phyloP scores from a whole-genome alignment of 2,113 vertebrate genomes.

The Hippocampus abdominalis region DNA sequence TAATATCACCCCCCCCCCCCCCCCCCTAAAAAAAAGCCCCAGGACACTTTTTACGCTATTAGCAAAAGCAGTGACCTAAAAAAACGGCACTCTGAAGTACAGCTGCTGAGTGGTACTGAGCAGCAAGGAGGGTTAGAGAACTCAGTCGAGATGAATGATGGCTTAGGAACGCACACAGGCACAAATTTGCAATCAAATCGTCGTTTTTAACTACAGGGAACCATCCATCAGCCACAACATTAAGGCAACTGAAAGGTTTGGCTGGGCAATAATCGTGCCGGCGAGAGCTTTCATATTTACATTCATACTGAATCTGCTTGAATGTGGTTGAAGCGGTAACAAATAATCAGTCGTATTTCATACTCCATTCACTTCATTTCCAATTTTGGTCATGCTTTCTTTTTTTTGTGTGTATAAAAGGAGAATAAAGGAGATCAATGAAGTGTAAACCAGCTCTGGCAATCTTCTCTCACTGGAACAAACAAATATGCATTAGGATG shows the following conservation, averaged over 20 bases:
- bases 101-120: slow-evolving; percentile 38
- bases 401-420: background rate
- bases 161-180: slow-evolving; percentile 14
- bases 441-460: background rate
- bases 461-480: background rate
- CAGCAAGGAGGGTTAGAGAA: slow-evolving; percentile 13
- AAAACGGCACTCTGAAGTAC: slow-evolving; percentile 26
- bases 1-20: background rate
- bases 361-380: background rate
- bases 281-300: background rate
- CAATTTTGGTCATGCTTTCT: background rate
- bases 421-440: background rate
- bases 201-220: background rate
- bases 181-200: slow-evolving; percentile 14
- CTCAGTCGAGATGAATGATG: slow-evolving; percentile 18
- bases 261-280: background rate
- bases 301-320: background rate
- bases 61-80: slow-evolving; percentile 44
- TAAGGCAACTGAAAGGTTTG: background rate
- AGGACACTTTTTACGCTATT: background rate
- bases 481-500: slow-evolving; percentile 1
- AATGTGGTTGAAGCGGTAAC: background rate
- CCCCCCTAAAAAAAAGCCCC: background rate
- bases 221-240: background rate
- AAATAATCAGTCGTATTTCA: no score